Evolutionary conservation across 1,140 invertebrate species (phyloP).

Genomic region (Hydropsyche tenuis): DNA sequence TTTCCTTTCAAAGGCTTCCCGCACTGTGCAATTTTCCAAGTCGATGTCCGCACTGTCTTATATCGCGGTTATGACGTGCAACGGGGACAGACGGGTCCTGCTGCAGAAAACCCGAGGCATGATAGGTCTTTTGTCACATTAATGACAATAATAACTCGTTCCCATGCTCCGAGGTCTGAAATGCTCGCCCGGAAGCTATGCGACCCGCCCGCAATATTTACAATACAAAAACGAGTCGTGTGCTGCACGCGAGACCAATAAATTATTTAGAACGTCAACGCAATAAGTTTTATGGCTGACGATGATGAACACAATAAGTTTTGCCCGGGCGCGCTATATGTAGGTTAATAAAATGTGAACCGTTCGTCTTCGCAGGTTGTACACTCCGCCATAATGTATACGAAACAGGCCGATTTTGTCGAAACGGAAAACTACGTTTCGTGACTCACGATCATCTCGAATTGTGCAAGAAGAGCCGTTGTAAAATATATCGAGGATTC

Average conservation of each 20-base stretch:
- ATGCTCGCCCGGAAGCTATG: constrained; percentile 46
- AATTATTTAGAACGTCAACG: constrained; percentile 44
- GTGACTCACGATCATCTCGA: constrained; percentile 47
- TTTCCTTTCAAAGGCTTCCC: too few relatives aligned
- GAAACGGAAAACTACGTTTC: constrained; percentile 47
- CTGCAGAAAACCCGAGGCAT: constrained; percentile 17
- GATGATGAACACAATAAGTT: constrained; percentile 41
- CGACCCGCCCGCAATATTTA: constrained; percentile 39
- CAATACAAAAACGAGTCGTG: constrained; percentile 44
- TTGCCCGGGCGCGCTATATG: constrained; percentile 31
- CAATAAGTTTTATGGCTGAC: constrained; percentile 31
- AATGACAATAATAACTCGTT: constrained; percentile 33
- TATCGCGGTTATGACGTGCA: not conserved
- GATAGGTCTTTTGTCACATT: constrained; percentile 37
- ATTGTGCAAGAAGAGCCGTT: constrained; percentile 44
- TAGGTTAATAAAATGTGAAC: constrained; percentile 49
- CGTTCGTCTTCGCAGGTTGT: not conserved
- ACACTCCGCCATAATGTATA: too few relatives aligned
- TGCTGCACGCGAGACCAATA: constrained; percentile 46
- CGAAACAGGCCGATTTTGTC: constrained; percentile 37
- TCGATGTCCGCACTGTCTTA: constrained; percentile 7
- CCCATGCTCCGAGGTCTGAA: constrained; percentile 12
- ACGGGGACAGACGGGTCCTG: not conserved
- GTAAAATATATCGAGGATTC: constrained; percentile 32
- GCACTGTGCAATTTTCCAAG: not conserved